Percentiles rank a stretch among this genome's conserved stretches.
Evolutionary conservation across 2,888 invertebrate species (phyloP).

Genomic region (Trilocha varians): DNA sequence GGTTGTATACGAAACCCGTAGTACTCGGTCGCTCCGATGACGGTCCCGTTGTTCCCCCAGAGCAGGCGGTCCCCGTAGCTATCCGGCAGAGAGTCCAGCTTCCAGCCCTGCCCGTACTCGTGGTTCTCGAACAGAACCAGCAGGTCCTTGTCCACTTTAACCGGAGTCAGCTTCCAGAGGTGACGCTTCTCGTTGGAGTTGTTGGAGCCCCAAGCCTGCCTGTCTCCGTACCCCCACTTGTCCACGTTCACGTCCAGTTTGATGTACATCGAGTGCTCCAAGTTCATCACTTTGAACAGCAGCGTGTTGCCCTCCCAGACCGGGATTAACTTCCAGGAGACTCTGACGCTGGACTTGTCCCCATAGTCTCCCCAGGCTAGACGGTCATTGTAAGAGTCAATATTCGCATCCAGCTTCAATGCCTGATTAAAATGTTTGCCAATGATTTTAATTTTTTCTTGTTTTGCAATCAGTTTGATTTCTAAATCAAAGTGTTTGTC

Average conservation of each 20-base stretch:
- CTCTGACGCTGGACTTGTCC: constrained; percentile 16
- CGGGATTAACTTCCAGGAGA: constrained; percentile 27
- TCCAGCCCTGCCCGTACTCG: constrained; percentile 21
- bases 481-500: constrained; percentile 19
- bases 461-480: constrained; percentile 20
- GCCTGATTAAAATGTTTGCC: constrained; percentile 18
- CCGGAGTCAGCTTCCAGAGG: constrained; percentile 23
- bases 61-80: constrained; percentile 17
- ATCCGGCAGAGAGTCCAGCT: constrained; percentile 9
- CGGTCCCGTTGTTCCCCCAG: constrained; percentile 18
- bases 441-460: constrained; percentile 20
- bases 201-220: constrained; percentile 20
- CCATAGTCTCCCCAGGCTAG: constrained; percentile 20
- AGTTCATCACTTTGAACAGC: constrained; percentile 25
- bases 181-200: constrained; percentile 13
- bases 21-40: constrained; percentile 7
- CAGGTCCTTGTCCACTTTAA: constrained; percentile 15
- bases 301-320: constrained; percentile 19
- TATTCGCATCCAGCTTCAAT: constrained; percentile 19
- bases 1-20: constrained; percentile 15
- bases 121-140: constrained; percentile 25
- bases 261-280: constrained; percentile 20
- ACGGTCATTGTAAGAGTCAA: constrained; percentile 15
- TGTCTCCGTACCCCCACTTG: constrained; percentile 17
- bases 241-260: constrained; percentile 19